phyloP scores from a whole-genome alignment of 2,888 invertebrate genomes.

The Galeopsomyia nigrocyanea region DNA sequence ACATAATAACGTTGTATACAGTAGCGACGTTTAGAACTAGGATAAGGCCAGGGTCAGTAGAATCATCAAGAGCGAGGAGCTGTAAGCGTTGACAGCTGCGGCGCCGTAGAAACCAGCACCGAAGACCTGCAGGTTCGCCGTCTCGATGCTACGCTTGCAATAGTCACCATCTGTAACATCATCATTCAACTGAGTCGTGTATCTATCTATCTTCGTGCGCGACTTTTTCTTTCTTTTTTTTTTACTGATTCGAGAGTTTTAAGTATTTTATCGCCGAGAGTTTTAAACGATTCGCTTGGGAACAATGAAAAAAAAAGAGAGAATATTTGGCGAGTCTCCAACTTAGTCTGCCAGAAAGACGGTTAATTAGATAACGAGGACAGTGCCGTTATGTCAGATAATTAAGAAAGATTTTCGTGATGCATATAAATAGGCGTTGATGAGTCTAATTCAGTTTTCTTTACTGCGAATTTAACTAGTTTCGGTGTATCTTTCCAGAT shows the following conservation, averaged over 20 bases:
- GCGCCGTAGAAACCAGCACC: constrained; percentile 75
- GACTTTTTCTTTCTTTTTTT: too few species aligned
- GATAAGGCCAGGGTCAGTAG: constrained; percentile 36
- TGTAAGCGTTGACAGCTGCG: not conserved
- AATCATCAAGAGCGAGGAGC: constrained; percentile 3
- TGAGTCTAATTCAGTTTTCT: too few species aligned
- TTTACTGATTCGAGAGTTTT: too few species aligned
- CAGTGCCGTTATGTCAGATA: too few species aligned
- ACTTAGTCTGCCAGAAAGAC: not conserved
- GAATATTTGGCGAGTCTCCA: not conserved
- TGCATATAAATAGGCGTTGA: too few species aligned
- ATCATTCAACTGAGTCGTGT: not conserved
- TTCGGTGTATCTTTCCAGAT: too few species aligned
- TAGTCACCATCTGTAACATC: constrained; percentile 80
- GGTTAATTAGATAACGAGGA: constrained; percentile 31
- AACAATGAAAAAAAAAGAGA: not conserved
- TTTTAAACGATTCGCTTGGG: too few species aligned
- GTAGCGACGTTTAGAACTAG: not conserved
- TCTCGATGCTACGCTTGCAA: constrained; percentile 90
- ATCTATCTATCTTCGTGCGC: too few species aligned
- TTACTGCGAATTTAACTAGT: too few species aligned
- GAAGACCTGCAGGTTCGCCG: constrained; percentile 87
- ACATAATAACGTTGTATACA: too few species aligned
- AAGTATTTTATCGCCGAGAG: too few species aligned
- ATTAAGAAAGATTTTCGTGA: too few species aligned